These are phyloP conservation scores for Erpobdella octoculata DNA, from an alignment of 2,888 invertebrate species.

Conservation along the genomic window DNA sequence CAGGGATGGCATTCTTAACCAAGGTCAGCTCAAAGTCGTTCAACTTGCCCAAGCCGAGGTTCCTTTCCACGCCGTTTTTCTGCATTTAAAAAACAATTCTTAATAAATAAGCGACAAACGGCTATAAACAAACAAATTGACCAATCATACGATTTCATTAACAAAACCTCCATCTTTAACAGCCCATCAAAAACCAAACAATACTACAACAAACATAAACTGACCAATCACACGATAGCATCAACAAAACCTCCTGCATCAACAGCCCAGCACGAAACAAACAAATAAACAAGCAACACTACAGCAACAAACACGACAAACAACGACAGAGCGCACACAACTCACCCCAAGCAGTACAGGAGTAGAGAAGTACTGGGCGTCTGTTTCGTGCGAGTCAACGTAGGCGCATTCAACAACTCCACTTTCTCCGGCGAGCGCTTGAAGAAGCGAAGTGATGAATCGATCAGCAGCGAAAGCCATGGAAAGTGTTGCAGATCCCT, in stretches of 20 bases:
- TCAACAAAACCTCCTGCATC: not conserved
- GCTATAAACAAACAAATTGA: not conserved
- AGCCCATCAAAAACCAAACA: too few relatives aligned
- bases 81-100: constrained; percentile 42
- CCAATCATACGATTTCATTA: not conserved
- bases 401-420: constrained; percentile 87
- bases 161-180: not conserved
- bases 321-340: constrained; percentile 12
- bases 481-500: constrained; percentile 91
- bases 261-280: not conserved
- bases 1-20: constrained; percentile 79
- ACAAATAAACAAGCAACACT: not conserved
- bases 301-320: not conserved
- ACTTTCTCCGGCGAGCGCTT: constrained; percentile 75
- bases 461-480: constrained; percentile 96
- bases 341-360: constrained; percentile 66
- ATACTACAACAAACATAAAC: too few relatives aligned
- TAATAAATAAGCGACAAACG: not conserved
- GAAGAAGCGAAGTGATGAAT: constrained; percentile 64
- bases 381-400: constrained; percentile 74
- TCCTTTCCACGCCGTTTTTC: constrained; percentile 83
- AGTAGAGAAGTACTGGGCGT: constrained; percentile 84
- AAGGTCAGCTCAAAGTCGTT: constrained; percentile 73
- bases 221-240: too few relatives aligned
- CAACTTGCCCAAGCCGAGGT: constrained; percentile 80